phyloP scores from a whole-genome alignment of 2,888 invertebrate genomes.

The Epirrhoe alternata region DNA sequence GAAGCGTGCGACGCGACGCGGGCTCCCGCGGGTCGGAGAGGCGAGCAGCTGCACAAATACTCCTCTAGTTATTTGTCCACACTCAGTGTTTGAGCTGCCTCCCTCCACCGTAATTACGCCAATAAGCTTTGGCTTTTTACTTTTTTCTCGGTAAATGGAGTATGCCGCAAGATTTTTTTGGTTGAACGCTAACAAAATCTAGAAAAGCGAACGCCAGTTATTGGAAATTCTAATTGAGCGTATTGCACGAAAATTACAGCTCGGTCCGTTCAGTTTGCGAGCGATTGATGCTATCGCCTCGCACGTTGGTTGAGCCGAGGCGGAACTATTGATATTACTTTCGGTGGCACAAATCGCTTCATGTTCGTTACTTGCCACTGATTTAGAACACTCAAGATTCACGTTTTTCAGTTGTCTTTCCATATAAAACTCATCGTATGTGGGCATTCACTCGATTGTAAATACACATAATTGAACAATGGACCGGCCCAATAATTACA shows the following conservation, averaged over 20 bases:
- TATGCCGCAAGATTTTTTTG: slow-evolving; percentile 59
- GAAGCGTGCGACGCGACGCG: slow-evolving; percentile 46
- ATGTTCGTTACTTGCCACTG: slow-evolving; percentile 65
- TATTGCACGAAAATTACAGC: slow-evolving; percentile 47
- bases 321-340: slow-evolving; percentile 45
- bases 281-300: slow-evolving; percentile 60
- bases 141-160: slow-evolving; percentile 54
- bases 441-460: slow-evolving; percentile 61
- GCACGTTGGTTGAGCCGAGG: slow-evolving; percentile 17
- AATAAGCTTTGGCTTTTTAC: slow-evolving; percentile 70
- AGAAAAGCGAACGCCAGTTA: slow-evolving; percentile 55
- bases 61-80: slow-evolving; percentile 74
- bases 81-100: slow-evolving; percentile 67
- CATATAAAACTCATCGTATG: slow-evolving; percentile 56
- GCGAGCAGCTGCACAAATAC: slow-evolving; percentile 75
- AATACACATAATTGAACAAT: slow-evolving; percentile 64
- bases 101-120: slow-evolving; percentile 68
- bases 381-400: slow-evolving; percentile 65
- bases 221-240: slow-evolving; percentile 65
- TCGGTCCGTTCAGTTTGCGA: slow-evolving; percentile 48
- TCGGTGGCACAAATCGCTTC: slow-evolving; percentile 60
- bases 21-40: slow-evolving; percentile 49
- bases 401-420: slow-evolving; percentile 56
- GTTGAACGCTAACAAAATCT: slow-evolving; percentile 59
- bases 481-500: slow-evolving; percentile 60